These are phyloP conservation scores for zebrafish (Danio rerio) DNA, from an alignment of 2,113 vertebrate genomes.

Conservation along the genomic window GRCz12tu NC_133190.1:48230001-48230500, in stretches of 20 bases:
- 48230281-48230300: slow-evolving; percentile 24
- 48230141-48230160: slow-evolving; percentile 65
- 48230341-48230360: slow-evolving; percentile 14
- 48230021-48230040: too few species aligned
- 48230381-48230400: slow-evolving; percentile 72
- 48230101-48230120: slow-evolving; percentile 48
- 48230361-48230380: slow-evolving; percentile 51
- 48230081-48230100: neutral
- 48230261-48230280: slow-evolving; percentile 45
- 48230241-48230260: slow-evolving; percentile 63
- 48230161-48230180: slow-evolving; percentile 65
- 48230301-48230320: slow-evolving; percentile 46
- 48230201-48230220: slow-evolving; percentile 65
- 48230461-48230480: slow-evolving; percentile 37
- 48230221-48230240: slow-evolving; percentile 74
- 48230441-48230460: slow-evolving; percentile 31
- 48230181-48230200: slow-evolving; percentile 59
- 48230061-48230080: neutral
- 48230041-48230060: neutral
- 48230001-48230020: too few species aligned
- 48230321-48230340: neutral
- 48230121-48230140: slow-evolving; percentile 55
- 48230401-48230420: slow-evolving; percentile 62
- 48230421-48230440: slow-evolving; percentile 13
- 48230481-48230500: slow-evolving; percentile 34